These are phyloP conservation scores for Corella eumyota DNA, from an alignment of 23 tunicate species.

Conservation along the genomic window DNA sequence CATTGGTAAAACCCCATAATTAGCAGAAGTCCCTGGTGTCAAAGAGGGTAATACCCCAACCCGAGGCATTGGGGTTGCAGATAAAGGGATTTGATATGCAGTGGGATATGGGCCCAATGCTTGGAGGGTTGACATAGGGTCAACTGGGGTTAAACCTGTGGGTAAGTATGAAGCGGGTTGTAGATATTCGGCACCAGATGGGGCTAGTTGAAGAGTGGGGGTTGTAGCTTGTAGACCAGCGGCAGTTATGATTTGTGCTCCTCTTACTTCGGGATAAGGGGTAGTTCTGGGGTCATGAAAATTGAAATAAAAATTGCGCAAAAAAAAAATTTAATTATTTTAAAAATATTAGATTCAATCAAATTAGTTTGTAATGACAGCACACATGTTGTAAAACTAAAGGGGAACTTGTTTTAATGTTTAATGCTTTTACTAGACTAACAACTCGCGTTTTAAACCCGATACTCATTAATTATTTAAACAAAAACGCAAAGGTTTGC, in stretches of 20 bases:
- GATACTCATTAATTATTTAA: too few species aligned
- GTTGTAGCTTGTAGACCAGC: slow-evolving; percentile 17
- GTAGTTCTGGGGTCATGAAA: slow-evolving; percentile 53
- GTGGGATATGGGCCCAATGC: slow-evolving; percentile 1
- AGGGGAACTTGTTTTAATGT: too few species aligned
- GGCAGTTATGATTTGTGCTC: slow-evolving; percentile 49
- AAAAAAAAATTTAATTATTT: too few species aligned
- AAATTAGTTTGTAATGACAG: too few species aligned
- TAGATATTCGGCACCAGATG: slow-evolving; percentile 21
- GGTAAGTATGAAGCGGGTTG: slow-evolving; percentile 27
- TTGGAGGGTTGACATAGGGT: slow-evolving; percentile 9
- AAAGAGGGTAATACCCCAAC: not conserved
- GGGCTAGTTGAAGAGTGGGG: slow-evolving; percentile 47
- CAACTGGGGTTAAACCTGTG: slow-evolving; percentile 17
- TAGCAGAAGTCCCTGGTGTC: too few species aligned
- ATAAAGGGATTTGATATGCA: not conserved
- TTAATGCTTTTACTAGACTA: too few species aligned
- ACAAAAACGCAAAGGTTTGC: too few species aligned
- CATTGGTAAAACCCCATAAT: too few species aligned
- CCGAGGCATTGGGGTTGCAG: slow-evolving; percentile 7
- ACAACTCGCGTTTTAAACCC: too few species aligned
- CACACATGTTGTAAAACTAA: too few species aligned
- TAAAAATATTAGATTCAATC: too few species aligned
- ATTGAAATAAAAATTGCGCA: too few species aligned
- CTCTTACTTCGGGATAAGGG: slow-evolving; percentile 81